phyloP scores from a whole-genome alignment of 2,113 vertebrate genomes.

The Ondatra zibethicus region DNA sequence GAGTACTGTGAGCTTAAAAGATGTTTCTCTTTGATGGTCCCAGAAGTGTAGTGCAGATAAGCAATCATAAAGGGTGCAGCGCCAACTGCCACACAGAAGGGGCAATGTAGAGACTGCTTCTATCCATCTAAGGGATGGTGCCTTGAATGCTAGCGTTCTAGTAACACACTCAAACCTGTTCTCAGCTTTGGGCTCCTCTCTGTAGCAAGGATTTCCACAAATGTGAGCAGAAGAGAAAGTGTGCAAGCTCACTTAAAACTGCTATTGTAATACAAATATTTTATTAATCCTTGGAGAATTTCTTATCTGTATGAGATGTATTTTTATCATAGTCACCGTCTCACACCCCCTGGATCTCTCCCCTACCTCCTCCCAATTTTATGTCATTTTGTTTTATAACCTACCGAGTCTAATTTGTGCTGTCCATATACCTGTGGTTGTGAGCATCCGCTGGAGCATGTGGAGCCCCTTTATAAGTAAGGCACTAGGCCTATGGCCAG shows the following conservation, averaged over 20 bases:
- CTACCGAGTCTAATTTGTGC: background rate
- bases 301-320: background rate
- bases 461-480: background rate
- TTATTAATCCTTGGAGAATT: background rate
- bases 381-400: background rate
- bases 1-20: background rate
- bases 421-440: background rate
- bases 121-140: background rate
- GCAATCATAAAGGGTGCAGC: background rate
- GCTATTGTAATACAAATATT: background rate
- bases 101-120: background rate
- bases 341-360: background rate
- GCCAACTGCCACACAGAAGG: accelerated
- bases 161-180: background rate
- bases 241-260: background rate
- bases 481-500: background rate
- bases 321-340: background rate
- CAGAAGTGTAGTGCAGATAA: background rate
- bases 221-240: background rate
- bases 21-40: background rate
- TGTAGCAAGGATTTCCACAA: background rate
- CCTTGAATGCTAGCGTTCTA: background rate
- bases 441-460: background rate
- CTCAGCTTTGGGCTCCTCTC: background rate
- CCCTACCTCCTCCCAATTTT: background rate